phyloP scores from a whole-genome alignment of 2,797 vertebrate genomes.

The Tragelaphus eurycerus region DNA sequence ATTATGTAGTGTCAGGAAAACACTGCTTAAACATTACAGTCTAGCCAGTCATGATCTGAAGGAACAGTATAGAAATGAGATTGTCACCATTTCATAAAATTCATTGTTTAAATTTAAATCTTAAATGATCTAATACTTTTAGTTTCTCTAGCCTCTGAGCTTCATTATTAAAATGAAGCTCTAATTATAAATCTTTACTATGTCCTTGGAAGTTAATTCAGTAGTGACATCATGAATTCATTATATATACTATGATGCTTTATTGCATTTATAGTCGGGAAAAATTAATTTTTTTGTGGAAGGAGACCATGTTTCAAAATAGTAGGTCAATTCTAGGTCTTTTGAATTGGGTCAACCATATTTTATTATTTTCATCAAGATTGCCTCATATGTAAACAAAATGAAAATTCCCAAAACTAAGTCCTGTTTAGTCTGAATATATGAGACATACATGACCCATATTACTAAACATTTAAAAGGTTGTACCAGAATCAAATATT shows the following conservation, averaged over 20 bases:
- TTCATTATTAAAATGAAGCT: slow-evolving; percentile 29
- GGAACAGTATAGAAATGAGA: not conserved
- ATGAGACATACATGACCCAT: not conserved
- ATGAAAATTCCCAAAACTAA: not conserved
- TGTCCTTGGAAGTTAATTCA: not conserved
- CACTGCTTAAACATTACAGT: not conserved
- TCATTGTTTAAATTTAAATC: slow-evolving; percentile 22
- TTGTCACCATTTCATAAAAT: not conserved
- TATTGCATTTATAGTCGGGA: not conserved
- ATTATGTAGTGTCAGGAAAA: not conserved
- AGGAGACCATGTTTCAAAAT: slow-evolving; percentile 14
- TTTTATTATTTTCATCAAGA: slow-evolving; percentile 11
- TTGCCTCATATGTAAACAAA: not conserved
- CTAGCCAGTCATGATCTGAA: not conserved
- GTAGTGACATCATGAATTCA: not conserved
- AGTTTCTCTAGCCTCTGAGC: slow-evolving; percentile 12
- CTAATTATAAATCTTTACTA: not conserved
- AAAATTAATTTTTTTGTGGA: slow-evolving; percentile 18
- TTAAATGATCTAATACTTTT: slow-evolving; percentile 6
- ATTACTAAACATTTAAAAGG: not conserved
- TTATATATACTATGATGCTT: not conserved
- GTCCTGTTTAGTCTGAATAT: not conserved
- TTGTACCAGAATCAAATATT: not conserved
- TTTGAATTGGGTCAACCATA: not conserved
- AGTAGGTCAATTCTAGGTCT: not conserved